Evolutionary conservation across 2,888 invertebrate species (phyloP), one percentile per base, ranked within the genome.

Genomic region (Branchellion lobata): DNA sequence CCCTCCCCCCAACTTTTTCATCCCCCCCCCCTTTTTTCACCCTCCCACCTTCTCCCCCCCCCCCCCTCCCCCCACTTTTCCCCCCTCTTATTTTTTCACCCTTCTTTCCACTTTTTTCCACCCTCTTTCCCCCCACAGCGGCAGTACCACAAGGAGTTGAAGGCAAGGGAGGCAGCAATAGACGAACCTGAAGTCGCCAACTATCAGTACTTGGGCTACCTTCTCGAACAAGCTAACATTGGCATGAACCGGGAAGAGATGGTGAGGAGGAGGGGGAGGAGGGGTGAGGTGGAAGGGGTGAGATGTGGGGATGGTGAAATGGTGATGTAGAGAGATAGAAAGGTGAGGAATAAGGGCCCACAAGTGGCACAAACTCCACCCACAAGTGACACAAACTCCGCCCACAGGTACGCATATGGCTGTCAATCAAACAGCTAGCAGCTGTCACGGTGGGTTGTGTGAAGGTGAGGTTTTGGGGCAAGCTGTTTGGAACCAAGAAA

Each of bases 391-490:
- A 40, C 40, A 40, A 40, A 5, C 14, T 40, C 40, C 40, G 14
- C 40, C 40, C 40, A 40, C 65, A 77, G 77, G n/a, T 77, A 5
- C 51, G 77, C 5, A 29, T 77, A 8, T 77, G 77, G 77, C 24
- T 77, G 65, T 53, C 77, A 27, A 11, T 77, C 34, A 77, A 65
- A 36, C 34, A 27, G n/a, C 36, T 77, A 8, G 77, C 77, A 27
- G 75, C 75, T 0, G 75, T 31, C 24, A 51, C 18, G 40, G 53
- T 21, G n/a, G 24, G 24, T 21, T 65, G 24, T 65, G 29, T 65
- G 5, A 65, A 27, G 40, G 34, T 71, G 21, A 47, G 93, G 83
- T 94, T 95, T 87, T 95, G 95, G 91, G 95, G 95, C 0, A 94
- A 94, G 87, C 91, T 95, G 68, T 92, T 91, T 85, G 95, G 95